Evolutionary conservation across 2,113 vertebrate genomes (phyloP), one percentile per base, ranked within the genome.

Genomic region (Leuciscus idus): DNA sequence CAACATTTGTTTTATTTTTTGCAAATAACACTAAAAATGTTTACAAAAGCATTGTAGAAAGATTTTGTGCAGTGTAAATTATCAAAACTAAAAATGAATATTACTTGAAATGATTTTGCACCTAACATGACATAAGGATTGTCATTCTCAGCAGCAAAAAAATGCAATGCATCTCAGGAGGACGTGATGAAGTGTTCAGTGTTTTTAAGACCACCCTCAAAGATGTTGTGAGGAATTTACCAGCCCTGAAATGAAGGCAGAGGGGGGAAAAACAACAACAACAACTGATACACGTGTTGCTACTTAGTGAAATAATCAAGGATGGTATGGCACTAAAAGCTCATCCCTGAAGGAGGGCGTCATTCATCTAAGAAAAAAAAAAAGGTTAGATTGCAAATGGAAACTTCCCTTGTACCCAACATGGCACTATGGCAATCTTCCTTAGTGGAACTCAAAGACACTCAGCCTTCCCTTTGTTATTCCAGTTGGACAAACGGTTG

Each of bases 31-130:
- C 94, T 95, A 95, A 90, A 95, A 95, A 95, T 94, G 90, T 95
- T 95, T 95, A 95, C 93, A 95, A 95, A 95, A 93, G 94, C 94
- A 95, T 93, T 93, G 92, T 95, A 95, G 91, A 95, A 95, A 95
- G 92, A 92, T 94, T 43, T 89, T 95, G 95, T 95, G 94, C 94
- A 94, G 93, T 94, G 93, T 94, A 93, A 94, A 94, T 94, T 94
- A 94, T 95, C 93, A 95, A 95, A 95, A 95, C 92, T 93, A 94
- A 95, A 94, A 93, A 91, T 88, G 57, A 61, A 92, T 90, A 93
- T 94, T 93, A 92, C 50, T 91, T 88, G 87, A 93, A 92, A 90
- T 92, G 52, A 93, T 93, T 92, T 93, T 95, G 93, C 94, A 94
- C 94, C 91, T 88, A 90, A 92, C 89, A 94, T 95, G 93, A 93